A percentile compares a stretch with the other conserved stretches of the same genome.
Evolutionary conservation across 2,888 invertebrate species (phyloP).

Genomic region (Baccha elongata): DNA sequence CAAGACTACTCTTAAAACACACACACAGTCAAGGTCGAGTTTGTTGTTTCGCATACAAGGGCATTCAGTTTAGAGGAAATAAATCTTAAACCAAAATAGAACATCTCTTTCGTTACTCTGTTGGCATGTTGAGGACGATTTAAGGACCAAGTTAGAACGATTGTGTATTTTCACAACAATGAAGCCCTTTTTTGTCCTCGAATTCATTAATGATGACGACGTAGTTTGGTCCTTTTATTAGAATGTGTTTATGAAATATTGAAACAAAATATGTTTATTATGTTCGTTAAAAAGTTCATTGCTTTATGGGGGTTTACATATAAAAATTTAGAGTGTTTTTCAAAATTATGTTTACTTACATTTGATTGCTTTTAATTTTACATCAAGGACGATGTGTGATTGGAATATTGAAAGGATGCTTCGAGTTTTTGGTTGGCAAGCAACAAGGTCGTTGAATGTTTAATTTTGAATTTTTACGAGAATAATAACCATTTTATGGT

Average conservation of each 20-base stretch:
- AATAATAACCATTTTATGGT: constrained; percentile 50
- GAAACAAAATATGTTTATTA: too few species aligned
- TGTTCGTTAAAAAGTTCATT: too few species aligned
- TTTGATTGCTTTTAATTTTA: constrained; percentile 6
- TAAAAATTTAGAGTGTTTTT: background rate
- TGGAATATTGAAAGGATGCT: too few species aligned
- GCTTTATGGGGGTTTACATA: too few species aligned
- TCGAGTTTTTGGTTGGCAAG: too few species aligned
- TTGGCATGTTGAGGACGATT: too few species aligned
- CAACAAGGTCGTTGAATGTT: constrained; percentile 35
- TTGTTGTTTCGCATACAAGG: constrained; percentile 19
- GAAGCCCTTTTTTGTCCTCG: too few species aligned
- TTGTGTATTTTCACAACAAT: too few species aligned
- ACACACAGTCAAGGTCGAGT: constrained; percentile 55
- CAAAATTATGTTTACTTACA: constrained; percentile 1
- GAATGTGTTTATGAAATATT: too few species aligned
- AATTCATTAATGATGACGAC: too few species aligned
- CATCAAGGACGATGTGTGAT: constrained; percentile 9
- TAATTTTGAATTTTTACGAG: constrained; percentile 35
- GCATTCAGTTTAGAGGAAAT: constrained; percentile 23
- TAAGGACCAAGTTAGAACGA: background rate
- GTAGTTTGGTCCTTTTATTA: too few species aligned
- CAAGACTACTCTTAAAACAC: constrained; percentile 17
- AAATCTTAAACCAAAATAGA: constrained; percentile 18
- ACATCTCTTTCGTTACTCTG: background rate